Conservation (phyloP, 2,113 vertebrate genomes). For the Eurystomus gularis region DNA sequence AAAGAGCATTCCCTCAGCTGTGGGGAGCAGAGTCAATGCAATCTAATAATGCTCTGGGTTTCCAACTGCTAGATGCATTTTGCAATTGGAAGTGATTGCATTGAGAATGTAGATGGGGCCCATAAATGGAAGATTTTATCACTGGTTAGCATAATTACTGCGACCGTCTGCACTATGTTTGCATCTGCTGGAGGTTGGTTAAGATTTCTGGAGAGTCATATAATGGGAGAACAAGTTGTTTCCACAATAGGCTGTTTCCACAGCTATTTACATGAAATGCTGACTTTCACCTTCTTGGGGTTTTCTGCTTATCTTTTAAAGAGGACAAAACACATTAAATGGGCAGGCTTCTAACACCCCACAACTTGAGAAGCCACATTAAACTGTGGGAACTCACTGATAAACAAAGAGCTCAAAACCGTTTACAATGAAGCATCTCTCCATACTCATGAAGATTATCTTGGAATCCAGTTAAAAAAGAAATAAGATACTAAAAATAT, state of each 20-base stretch:
- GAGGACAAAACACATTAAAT: background rate
- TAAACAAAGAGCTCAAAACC: background rate
- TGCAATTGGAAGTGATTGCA: conserved; percentile 33
- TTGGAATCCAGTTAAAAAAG: background rate
- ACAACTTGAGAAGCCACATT: background rate
- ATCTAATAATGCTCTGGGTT: conserved; percentile 44
- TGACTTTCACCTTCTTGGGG: background rate
- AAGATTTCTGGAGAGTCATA: conserved; percentile 10
- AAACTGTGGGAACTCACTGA: background rate
- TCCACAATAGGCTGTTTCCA: background rate
- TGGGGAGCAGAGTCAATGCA: conserved; percentile 26
- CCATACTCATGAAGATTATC: background rate
- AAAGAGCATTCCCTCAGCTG: conserved; percentile 43
- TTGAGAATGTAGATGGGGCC: conserved; percentile 17
- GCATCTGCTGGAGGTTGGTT: conserved; percentile 35
- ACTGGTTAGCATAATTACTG: conserved; percentile 57
- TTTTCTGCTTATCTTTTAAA: background rate
- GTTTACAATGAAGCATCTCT: background rate
- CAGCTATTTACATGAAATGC: background rate
- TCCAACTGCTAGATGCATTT: conserved; percentile 50
- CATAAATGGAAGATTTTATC: conserved; percentile 56
- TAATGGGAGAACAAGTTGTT: background rate
- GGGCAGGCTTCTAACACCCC: background rate
- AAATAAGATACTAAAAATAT: background rate
- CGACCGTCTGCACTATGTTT: background rate